A percentile compares a stretch with the other conserved stretches of the same genome.
Conservation (phyloP, 2,888 invertebrate species). For the Mythimna lalbum region DNA sequence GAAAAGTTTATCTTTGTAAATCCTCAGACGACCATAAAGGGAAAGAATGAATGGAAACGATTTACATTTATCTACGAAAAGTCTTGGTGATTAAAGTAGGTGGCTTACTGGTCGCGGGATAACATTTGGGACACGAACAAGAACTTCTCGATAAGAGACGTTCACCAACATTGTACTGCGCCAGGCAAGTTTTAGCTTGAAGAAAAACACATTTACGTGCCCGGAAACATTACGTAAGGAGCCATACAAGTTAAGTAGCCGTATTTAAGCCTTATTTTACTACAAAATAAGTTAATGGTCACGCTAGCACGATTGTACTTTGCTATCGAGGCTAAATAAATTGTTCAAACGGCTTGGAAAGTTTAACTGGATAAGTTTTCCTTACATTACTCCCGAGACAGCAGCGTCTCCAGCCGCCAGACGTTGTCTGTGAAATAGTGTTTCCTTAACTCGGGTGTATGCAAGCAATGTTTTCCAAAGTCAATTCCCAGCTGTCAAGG, state of each 20-base stretch:
- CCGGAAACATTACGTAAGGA: conserved; percentile 55
- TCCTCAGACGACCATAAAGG: conserved; percentile 26
- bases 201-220: conserved; percentile 62
- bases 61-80: conserved; percentile 49
- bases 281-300: conserved; percentile 46
- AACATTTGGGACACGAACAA: conserved; percentile 70
- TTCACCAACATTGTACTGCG: conserved; percentile 57
- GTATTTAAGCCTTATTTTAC: conserved; percentile 49
- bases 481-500: conserved; percentile 68
- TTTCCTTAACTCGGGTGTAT: conserved; percentile 63
- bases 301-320: conserved; percentile 35
- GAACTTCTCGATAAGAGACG: conserved; percentile 69
- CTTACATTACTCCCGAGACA: conserved; percentile 73
- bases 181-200: conserved; percentile 54
- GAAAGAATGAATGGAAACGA: conserved; percentile 44
- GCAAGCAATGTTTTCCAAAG: conserved; percentile 67
- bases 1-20: conserved; percentile 31
- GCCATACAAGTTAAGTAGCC: conserved; percentile 49
- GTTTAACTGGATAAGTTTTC: conserved; percentile 82
- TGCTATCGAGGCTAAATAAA: conserved; percentile 54
- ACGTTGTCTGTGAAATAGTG: conserved; percentile 73
- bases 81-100: conserved; percentile 50
- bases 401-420: conserved; percentile 62
- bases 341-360: conserved; percentile 71
- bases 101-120: conserved; percentile 52